Evolutionary conservation across 2,797 vertebrate genomes (phyloP), one percentile per base, ranked within the genome.

Genomic region (Philypnodon macrostomus): DNA sequence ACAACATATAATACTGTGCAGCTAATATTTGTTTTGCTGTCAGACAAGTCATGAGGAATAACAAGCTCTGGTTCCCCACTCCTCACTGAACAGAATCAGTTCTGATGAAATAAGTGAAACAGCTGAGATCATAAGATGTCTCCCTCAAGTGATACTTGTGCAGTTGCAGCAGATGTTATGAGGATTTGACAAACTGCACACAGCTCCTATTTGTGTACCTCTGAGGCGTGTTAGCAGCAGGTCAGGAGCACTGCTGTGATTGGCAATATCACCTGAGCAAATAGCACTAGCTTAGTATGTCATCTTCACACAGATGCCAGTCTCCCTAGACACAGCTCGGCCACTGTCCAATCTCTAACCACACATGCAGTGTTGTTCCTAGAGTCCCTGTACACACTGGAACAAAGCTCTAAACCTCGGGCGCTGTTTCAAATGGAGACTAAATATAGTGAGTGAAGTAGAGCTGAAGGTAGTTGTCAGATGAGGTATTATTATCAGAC

Each of bases 401-500:
- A 56, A 63, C 53, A 56, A 8, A 65, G 41, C 56, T 48, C 47
- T 23, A 18, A 69, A 56, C 53, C 53, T 46, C 35, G 12, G 52
- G 46, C 68, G 15, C 55, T 32, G 45, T 52, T 48, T 59, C 53
- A 51, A 37, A 77, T 57, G 1, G 2, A 30, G 59, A 58, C 77
- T 87, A 88, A 75, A 87, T 80, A 85, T 88, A 87, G 73, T 24
- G 31, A 1, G 36, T 77, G 75, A 61, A 62, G 63, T 73, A 44
- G 58, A 53, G 48, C 55, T 76, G 44, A 56, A 74, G 75, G 80
- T 78, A 80, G 72, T 66, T 67, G 73, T 86, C 74, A 76, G 76
- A 83, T 75, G 76, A 77, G 72, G 49, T 77, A 81, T 81, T 80
- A 75, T 87, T 87, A 87, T 88, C 74, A 70, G 67, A 67, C 61